Base-by-base conservation (phyloP, 2,797 vertebrate genomes). In the Mormyrops attenuatus region DNA sequence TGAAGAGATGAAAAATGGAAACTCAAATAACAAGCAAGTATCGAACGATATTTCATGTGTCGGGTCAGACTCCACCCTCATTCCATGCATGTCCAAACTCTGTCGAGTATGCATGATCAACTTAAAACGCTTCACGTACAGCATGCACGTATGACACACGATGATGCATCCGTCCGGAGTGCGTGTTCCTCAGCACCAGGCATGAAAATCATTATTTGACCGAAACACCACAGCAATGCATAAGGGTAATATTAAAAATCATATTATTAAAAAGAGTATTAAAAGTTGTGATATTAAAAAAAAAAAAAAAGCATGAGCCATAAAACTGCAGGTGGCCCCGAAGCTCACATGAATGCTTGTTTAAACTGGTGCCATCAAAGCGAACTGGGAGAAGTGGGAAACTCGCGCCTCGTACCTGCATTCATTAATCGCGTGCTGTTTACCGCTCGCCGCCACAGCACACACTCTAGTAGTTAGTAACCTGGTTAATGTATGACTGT, bases 1-100 rank as follows among this genome's bases (percentile, higher is more conserved):
- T 91, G 92, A 89, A 92, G 92, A 60, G 57, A 85, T 85, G 91
- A 22, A 91, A 44, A 88, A 88, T 87, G 44, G 2, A 77, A 41
- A 77, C 38, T 41, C 6, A 47, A n/a, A 84, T 44, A 85, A 50
- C 30, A 82, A 82, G 73, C 73, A 38, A 41, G 41, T n/a, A 38
- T n/a, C n/a, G 80, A 85, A 9, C 41, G 80, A 47, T 50, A n/a
- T 50, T 80, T 80, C 34, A 41, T 20, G 63, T 34, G 63, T 69
- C 63, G 26, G 26, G 11, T 69, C 26, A 34, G 63, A 15, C 80
- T 85, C 80, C 80, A 26, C 80, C 80, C 44, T 47, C 57, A 89
- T 69, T 88, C 73, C 60, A 41, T 49, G n/a, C 41, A 52, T 80
- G 26, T 60, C 15, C 85, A 85, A 85, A 85, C 80, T 50, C 38